phyloP scores from a whole-genome alignment of 2,113 vertebrate genomes.

The Heterotis niloticus region DNA sequence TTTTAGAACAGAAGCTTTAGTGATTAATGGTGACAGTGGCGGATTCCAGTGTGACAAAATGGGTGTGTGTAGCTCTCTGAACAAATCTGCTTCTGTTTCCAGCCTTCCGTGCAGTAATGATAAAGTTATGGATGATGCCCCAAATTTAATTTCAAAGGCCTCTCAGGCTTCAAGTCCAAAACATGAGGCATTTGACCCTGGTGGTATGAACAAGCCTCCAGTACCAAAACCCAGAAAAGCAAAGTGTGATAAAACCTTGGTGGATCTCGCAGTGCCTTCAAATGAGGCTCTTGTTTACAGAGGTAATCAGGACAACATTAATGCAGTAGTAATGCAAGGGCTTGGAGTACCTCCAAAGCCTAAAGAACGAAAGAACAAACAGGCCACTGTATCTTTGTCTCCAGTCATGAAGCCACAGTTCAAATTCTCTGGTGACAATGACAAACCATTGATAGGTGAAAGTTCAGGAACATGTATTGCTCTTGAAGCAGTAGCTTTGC shows the following conservation, averaged over 20 bases:
- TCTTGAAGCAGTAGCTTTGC: neutral
- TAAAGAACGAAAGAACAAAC: conserved; percentile 21
- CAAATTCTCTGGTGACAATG: conserved; percentile 44
- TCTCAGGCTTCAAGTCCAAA: conserved; percentile 24
- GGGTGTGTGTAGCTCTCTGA: neutral
- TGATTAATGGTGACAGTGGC: neutral
- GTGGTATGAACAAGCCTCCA: conserved; percentile 15
- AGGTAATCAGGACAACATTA: neutral
- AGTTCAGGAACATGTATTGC: neutral
- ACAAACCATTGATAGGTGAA: conserved; percentile 28
- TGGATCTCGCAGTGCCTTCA: neutral
- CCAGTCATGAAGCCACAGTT: conserved; percentile 12
- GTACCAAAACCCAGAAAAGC: conserved; percentile 32
- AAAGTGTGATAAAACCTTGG: neutral
- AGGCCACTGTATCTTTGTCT: neutral
- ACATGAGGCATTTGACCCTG: conserved; percentile 50
- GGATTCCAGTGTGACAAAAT: neutral
- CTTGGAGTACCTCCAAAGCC: conserved; percentile 10
- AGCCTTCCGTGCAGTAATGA: neutral
- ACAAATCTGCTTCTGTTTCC: neutral
- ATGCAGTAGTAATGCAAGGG: neutral
- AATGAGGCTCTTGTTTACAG: neutral
- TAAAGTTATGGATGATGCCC: neutral
- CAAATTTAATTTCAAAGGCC: conserved; percentile 15
- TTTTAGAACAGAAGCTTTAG: neutral